These are phyloP conservation scores for Leucophora obtusa DNA, from an alignment of 2,888 invertebrate species.

Conservation along the genomic window DNA sequence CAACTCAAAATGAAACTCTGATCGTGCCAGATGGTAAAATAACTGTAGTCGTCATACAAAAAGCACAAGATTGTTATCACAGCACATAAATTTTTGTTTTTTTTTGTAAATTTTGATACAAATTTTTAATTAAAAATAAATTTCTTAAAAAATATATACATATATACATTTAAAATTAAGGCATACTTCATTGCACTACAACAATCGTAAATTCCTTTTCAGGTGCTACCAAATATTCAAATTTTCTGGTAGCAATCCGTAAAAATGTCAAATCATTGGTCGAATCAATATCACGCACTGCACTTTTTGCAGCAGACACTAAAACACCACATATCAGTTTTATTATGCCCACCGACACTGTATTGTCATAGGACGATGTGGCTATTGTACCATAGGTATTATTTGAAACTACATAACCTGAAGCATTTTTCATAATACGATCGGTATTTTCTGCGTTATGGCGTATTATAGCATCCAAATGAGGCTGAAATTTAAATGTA, in stretches of 20 bases:
- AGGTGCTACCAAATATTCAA: conserved; percentile 74
- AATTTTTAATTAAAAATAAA: conserved; percentile 21
- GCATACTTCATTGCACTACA: conserved; percentile 71
- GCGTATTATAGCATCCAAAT: conserved; percentile 70
- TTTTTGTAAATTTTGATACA: conserved; percentile 13
- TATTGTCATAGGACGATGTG: conserved; percentile 73
- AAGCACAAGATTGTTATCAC: conserved; percentile 69
- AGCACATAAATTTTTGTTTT: conserved; percentile 32
- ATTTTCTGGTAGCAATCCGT: conserved; percentile 74
- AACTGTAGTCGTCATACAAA: conserved; percentile 75
- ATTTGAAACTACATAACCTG: conserved; percentile 72
- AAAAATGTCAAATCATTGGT: conserved; percentile 73
- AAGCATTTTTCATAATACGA: conserved; percentile 71
- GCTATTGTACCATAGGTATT: conserved; percentile 70
- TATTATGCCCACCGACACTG: conserved; percentile 72
- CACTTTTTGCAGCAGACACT: conserved; percentile 71
- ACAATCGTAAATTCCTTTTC: conserved; percentile 75
- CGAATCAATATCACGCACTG: conserved; percentile 74
- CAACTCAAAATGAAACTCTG: conserved; percentile 73
- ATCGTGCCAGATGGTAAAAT: conserved; percentile 76
- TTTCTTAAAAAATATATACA: conserved; percentile 12
- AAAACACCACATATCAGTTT: conserved; percentile 71
- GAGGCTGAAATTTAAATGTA: conserved; percentile 29
- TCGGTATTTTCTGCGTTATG: conserved; percentile 70
- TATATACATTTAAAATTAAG: not conserved